Conservation (phyloP, 2,113 vertebrate species). For the Chunga burmeisteri region DNA sequence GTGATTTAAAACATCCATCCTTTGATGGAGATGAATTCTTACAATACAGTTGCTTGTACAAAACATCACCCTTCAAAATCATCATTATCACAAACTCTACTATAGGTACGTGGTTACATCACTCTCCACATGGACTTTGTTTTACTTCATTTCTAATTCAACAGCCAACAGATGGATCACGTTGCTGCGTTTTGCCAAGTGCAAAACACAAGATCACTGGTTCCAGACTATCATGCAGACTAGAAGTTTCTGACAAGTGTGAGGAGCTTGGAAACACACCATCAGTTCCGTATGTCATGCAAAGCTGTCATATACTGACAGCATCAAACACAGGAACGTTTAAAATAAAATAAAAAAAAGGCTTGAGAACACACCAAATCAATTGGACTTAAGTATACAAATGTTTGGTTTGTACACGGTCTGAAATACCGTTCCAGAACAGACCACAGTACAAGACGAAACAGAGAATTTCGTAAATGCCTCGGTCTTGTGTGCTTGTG, state of each 20-base stretch:
- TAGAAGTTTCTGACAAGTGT: slow-evolving; percentile 13
- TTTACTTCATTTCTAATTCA: neutral
- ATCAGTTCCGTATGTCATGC: neutral
- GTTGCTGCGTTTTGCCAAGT: neutral
- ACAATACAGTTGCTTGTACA: neutral
- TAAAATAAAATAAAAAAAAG: neutral
- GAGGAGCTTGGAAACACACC: slow-evolving; percentile 15
- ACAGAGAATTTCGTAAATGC: neutral
- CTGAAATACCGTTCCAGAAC: neutral
- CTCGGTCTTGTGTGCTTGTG: neutral
- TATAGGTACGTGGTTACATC: neutral
- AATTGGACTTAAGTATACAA: neutral
- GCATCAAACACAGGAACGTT: fast-evolving
- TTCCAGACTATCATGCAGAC: neutral
- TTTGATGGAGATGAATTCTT: neutral
- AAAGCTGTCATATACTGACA: neutral
- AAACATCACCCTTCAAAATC: neutral
- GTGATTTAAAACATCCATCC: neutral
- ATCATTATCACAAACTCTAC: neutral
- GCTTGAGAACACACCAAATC: neutral
- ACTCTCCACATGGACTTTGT: neutral
- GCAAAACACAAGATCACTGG: neutral
- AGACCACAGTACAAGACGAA: neutral
- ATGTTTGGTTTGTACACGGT: neutral
- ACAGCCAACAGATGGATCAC: slow-evolving; percentile 15